Percentiles rank a stretch among this genome's conserved stretches.
These are phyloP conservation scores for Gadus macrocephalus DNA, from an alignment of 2,113 vertebrate genomes.

Conservation along the genomic window DNA sequence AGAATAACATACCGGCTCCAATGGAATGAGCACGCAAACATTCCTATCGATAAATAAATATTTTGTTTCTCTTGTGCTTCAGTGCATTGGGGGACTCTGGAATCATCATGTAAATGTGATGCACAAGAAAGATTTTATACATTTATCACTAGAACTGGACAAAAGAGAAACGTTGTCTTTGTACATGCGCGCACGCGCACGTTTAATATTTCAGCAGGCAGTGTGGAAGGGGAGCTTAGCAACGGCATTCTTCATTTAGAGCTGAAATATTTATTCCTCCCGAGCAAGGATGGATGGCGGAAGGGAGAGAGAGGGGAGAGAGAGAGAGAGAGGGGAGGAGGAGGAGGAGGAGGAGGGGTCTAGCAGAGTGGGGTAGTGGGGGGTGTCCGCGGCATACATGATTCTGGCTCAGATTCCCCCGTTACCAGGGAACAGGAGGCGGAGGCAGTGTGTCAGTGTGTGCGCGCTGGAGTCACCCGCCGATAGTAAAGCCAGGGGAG, in stretches of 20 bases:
- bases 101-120: no score
- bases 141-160: no score
- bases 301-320: slow-evolving; percentile 9
- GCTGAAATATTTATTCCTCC: slow-evolving; percentile 64
- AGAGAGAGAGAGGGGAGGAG: background rate
- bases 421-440: slow-evolving; percentile 67
- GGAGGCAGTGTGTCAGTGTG: slow-evolving; percentile 30
- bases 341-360: no score
- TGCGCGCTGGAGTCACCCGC: slow-evolving; percentile 4
- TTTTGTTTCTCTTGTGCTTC: no score
- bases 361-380: background rate
- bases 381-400: slow-evolving; percentile 22
- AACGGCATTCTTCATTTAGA: slow-evolving; percentile 36
- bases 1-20: no score
- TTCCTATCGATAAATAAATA: no score
- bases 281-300: background rate
- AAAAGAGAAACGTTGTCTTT: no score
- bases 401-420: slow-evolving; percentile 54
- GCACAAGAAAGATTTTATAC: no score
- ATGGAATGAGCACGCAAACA: background rate
- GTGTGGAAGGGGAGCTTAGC: slow-evolving; percentile 36
- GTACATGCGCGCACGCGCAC: slow-evolving; percentile 12
- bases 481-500: slow-evolving; percentile 9
- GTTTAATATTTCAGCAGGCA: slow-evolving; percentile 43
- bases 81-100: no score